Evolutionary conservation across 2,888 invertebrate genomes (phyloP).

Genomic region (Cerastis rubricosa): DNA sequence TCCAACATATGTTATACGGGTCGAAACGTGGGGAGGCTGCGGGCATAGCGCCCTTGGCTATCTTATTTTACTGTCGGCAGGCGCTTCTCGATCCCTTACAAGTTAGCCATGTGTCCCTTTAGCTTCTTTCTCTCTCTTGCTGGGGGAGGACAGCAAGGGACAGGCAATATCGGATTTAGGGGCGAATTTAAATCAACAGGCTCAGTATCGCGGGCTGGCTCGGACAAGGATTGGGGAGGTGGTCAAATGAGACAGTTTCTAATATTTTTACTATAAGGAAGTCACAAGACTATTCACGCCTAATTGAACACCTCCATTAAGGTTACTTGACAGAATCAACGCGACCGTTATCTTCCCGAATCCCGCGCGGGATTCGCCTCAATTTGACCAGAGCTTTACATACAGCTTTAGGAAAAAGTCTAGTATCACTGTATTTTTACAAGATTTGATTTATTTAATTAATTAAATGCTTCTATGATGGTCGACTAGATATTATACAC

Average conservation of each 20-base stretch:
- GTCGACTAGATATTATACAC: constrained; percentile 46
- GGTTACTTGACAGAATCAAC: not conserved
- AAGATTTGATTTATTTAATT: not conserved
- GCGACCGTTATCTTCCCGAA: not conserved
- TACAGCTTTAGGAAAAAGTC: not conserved
- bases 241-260: not conserved
- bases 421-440: not conserved
- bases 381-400: not conserved
- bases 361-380: not conserved
- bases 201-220: not conserved
- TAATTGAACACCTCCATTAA: not conserved
- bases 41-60: no score
- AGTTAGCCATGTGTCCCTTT: no score
- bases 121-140: no score
- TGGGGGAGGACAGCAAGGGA: not conserved
- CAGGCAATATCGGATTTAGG: not conserved
- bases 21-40: no score
- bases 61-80: no score
- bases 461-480: constrained; percentile 25
- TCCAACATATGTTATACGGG: no score
- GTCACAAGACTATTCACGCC: not conserved
- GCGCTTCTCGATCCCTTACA: no score
- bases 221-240: not conserved
- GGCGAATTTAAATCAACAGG: not conserved
- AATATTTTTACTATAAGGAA: not conserved